A percentile compares a stretch with the other conserved stretches of the same genome.
These are phyloP conservation scores for Melanotaenia duboulayi DNA, from an alignment of 2,113 vertebrate species.

Conservation along the genomic window DNA sequence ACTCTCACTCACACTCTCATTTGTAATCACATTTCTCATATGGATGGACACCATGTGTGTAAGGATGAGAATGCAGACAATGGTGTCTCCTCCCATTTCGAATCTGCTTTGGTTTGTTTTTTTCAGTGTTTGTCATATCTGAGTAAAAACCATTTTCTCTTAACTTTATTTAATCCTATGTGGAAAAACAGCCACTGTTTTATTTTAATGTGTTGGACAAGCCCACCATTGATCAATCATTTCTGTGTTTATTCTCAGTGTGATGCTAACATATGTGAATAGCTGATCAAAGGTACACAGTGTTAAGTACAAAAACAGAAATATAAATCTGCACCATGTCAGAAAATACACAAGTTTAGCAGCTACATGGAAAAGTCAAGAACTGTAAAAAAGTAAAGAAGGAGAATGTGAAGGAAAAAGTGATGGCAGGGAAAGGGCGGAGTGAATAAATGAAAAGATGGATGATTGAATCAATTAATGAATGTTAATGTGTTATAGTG, in stretches of 20 bases:
- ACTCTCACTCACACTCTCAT: conserved; percentile 76
- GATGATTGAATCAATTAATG: conserved; percentile 73
- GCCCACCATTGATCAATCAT: neutral
- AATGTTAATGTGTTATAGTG: conserved; percentile 67
- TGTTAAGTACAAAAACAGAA: too few species aligned
- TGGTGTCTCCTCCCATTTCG: conserved; percentile 68
- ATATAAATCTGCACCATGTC: neutral
- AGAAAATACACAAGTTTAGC: neutral
- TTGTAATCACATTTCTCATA: conserved; percentile 82
- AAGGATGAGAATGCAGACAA: conserved; percentile 75
- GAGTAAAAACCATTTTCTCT: neutral
- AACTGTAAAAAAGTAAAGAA: conserved; percentile 12
- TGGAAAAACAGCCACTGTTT: neutral
- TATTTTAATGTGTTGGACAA: neutral
- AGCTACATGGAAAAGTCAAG: neutral
- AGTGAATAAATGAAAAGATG: conserved; percentile 64
- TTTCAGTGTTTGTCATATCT: neutral
- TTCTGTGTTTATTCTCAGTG: neutral
- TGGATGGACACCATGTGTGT: conserved; percentile 68
- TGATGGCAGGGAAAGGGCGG: conserved; percentile 39
- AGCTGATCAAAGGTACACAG: neutral
- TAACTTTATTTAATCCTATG: neutral
- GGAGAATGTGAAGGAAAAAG: conserved; percentile 22
- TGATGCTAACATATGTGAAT: neutral
- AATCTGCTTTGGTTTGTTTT: conserved; percentile 15